These are phyloP conservation scores for Leptothorax acervorum DNA, from an alignment of 2,888 invertebrate genomes.

Conservation along the genomic window DNA sequence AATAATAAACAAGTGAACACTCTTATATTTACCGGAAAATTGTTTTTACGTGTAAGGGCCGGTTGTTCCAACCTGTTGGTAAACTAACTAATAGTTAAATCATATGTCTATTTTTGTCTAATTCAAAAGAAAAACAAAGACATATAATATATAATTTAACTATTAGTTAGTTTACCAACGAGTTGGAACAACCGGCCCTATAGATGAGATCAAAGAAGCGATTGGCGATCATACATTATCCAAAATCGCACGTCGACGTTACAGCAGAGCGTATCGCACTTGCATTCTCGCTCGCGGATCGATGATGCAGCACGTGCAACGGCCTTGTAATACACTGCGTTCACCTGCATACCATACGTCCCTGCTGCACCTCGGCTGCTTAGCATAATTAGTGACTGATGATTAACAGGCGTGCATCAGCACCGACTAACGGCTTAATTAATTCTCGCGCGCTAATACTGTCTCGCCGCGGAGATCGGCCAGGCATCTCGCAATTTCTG, in stretches of 20 bases:
- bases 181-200: no score
- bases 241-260: constrained; percentile 19
- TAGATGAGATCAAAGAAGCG: neutral
- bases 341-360: constrained; percentile 60
- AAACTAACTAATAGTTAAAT: no score
- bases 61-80: no score
- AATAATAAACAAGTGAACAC: neutral
- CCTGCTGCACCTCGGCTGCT: constrained; percentile 63
- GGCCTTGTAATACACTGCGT: constrained; percentile 58
- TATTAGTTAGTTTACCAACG: no score
- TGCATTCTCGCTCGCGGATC: constrained; percentile 44
- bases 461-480: constrained; percentile 34
- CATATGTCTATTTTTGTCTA: no score
- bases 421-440: constrained; percentile 72
- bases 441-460: constrained; percentile 65
- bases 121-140: no score
- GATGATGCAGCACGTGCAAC: constrained; percentile 63
- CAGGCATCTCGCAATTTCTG: constrained; percentile 15
- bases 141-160: no score
- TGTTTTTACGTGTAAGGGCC: neutral
- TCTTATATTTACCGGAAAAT: neutral
- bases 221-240: neutral
- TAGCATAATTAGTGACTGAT: constrained; percentile 77
- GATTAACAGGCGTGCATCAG: constrained; percentile 69
- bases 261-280: constrained; percentile 13